These are phyloP conservation scores for Lophotis ruficrista DNA, from an alignment of 2,113 vertebrate species.

Conservation along the genomic window DNA sequence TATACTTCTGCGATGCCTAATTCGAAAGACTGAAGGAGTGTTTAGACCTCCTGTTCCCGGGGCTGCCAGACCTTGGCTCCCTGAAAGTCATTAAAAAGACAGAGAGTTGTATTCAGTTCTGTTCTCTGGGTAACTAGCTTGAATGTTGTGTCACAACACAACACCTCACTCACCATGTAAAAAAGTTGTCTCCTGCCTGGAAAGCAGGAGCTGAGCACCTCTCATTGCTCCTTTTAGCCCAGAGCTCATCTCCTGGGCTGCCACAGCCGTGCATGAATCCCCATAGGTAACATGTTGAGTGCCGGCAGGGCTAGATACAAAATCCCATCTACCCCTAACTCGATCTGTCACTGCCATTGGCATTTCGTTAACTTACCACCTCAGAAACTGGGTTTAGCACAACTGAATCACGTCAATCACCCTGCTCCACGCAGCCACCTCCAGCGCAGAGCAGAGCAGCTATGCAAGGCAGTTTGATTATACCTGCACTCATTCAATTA, in stretches of 20 bases:
- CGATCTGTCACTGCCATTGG: neutral
- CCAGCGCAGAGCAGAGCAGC: neutral
- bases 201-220: neutral
- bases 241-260: neutral
- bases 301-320: neutral
- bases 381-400: neutral
- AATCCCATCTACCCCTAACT: neutral
- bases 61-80: neutral
- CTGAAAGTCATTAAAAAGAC: neutral
- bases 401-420: neutral
- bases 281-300: neutral
- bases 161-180: neutral
- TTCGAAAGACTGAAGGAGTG: neutral
- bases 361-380: neutral
- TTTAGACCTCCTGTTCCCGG: neutral
- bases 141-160: neutral
- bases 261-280: neutral
- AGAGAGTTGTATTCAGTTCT: neutral
- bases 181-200: neutral
- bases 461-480: neutral
- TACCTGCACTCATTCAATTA: neutral
- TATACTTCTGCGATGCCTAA: neutral
- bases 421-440: neutral
- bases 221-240: neutral
- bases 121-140: neutral